phyloP scores from a whole-genome alignment of 2,797 vertebrate species.

The Pangasius krempfi region DNA sequence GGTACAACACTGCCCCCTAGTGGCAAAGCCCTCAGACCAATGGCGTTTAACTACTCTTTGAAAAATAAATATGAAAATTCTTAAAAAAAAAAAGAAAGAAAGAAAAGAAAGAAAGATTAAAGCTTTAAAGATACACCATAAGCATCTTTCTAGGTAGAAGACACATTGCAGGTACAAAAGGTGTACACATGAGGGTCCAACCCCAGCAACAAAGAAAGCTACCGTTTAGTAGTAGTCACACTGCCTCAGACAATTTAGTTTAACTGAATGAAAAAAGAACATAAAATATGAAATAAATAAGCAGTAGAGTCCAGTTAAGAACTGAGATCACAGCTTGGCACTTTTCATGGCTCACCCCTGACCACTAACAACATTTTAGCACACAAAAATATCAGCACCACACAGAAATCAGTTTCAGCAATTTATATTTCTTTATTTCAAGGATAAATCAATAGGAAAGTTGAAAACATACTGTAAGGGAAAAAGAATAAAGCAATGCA shows the following conservation, averaged over 20 bases:
- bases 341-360: not conserved
- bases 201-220: not conserved
- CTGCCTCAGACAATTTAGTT: not conserved
- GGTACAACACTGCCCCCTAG: not conserved
- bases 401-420: conserved; percentile 13
- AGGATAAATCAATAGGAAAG: conserved; percentile 17
- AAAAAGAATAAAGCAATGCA: conserved; percentile 24
- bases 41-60: not conserved
- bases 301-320: too few species aligned
- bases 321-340: too few species aligned
- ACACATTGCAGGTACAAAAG: not conserved
- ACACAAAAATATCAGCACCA: not conserved
- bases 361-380: not conserved
- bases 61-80: not conserved
- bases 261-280: not conserved
- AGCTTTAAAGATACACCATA: not conserved
- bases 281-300: not conserved
- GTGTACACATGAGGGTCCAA: not conserved
- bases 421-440: conserved; percentile 48
- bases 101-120: not conserved
- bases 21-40: not conserved
- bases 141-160: not conserved
- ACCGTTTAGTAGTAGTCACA: not conserved
- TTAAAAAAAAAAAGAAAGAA: not conserved
- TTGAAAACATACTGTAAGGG: conserved; percentile 27